Base-by-base conservation (phyloP, 2,113 vertebrate species). In the Garra rufa region DNA sequence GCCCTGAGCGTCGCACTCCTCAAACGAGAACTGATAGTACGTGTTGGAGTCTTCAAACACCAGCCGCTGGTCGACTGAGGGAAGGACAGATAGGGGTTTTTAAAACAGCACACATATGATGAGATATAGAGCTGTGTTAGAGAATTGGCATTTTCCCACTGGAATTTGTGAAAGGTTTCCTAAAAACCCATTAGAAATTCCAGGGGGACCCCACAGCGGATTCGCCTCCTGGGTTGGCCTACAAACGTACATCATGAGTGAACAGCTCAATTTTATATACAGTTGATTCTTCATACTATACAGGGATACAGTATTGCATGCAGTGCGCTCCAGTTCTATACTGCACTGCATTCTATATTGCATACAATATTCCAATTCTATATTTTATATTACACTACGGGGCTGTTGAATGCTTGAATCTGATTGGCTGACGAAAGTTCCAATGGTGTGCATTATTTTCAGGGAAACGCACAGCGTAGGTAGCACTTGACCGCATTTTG, bases 11-110 rank as follows among this genome's bases (percentile, higher is more conserved):
- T 95, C 96, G 41, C 97, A 99, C 90, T 99, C 97, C 86, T 99
- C 98, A 0, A 96, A 96, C 61, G 97, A 98, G 93, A 99, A 99
- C 93, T 99, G 98, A 92, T 99, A 99, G 93, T 97, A 98, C 26
- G 95, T 93, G 77, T 97, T 96, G 77, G 92, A 94, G 88, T 99
- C 98, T 69, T 97, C 97, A 90, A 99, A 99, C 87, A 95, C 95
- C 14, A 97, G 93, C 82, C 97, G 95, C 87, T 96, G 97, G 91
- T 98, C 97, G 93, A 98, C 97, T 98, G 94, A 9, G 55, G 73
- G 79, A n/a, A 84, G 7, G 77, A 73, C 1, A 88, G 4, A 85
- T 10, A 75, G 6, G 30, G 24, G 30, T 24, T 43, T 71, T 8
- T 8, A 65, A 30, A 9, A 30, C 1, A 0, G 7, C 44, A 61